phyloP scores from a whole-genome alignment of 2,797 vertebrate genomes.

The Chelon labrosus region DNA sequence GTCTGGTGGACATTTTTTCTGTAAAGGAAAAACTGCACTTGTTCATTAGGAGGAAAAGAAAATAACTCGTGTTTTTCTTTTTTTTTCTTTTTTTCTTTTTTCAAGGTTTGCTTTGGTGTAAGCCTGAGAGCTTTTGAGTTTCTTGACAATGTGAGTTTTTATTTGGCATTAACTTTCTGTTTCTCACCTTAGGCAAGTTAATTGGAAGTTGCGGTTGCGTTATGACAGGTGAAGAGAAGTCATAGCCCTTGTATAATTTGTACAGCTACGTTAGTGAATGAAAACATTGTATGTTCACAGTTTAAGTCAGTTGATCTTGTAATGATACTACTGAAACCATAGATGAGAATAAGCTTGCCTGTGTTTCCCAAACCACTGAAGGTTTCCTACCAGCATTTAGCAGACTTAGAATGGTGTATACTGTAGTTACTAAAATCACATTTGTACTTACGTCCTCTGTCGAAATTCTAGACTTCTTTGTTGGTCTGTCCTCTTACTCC shows the following conservation, averaged over 20 bases:
- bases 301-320: slow-evolving; percentile 81
- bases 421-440: slow-evolving; percentile 81
- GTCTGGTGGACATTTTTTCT: slow-evolving; percentile 49
- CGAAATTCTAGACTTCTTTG: slow-evolving; percentile 75
- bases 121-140: slow-evolving; percentile 14
- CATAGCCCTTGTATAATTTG: slow-evolving; percentile 83
- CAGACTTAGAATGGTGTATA: slow-evolving; percentile 82
- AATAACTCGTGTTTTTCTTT: slow-evolving; percentile 10
- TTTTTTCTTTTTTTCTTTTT: slow-evolving; percentile 12
- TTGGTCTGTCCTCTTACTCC: slow-evolving; percentile 74
- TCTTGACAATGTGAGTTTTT: slow-evolving; percentile 9
- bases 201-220: slow-evolving; percentile 66
- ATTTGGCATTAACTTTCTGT: slow-evolving; percentile 45
- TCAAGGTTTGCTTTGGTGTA: slow-evolving; percentile 46
- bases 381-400: slow-evolving; percentile 88
- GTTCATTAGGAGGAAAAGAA: slow-evolving; percentile 21
- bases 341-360: slow-evolving; percentile 84
- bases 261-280: slow-evolving; percentile 85
- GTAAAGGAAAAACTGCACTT: slow-evolving; percentile 26
- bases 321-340: slow-evolving; percentile 82
- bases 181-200: slow-evolving; percentile 57
- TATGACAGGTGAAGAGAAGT: slow-evolving; percentile 72
- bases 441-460: slow-evolving; percentile 80
- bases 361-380: slow-evolving; percentile 82
- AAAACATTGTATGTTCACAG: slow-evolving; percentile 81